phyloP scores from a whole-genome alignment of 2,797 vertebrate species.

The Gallinago nigripennis region DNA sequence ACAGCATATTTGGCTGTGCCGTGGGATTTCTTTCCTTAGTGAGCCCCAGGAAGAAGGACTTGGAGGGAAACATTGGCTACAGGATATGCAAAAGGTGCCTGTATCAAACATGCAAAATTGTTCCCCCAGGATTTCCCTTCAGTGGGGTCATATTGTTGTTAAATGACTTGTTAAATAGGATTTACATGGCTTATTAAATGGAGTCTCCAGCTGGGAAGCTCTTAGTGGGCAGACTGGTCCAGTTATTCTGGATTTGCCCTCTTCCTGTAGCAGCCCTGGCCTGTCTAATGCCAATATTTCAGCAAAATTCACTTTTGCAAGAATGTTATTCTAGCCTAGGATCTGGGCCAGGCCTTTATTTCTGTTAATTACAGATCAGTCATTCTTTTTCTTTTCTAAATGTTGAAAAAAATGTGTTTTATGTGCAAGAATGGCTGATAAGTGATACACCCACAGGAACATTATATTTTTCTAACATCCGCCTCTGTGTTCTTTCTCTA shows the following conservation, averaged over 20 bases:
- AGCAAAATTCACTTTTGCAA: conserved; percentile 15
- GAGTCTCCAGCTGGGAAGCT: conserved; percentile 38
- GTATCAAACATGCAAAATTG: background rate
- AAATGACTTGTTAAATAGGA: conserved; percentile 69
- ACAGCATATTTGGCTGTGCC: rapidly evolving
- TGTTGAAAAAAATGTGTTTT: conserved; percentile 57
- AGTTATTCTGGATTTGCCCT: conserved; percentile 34
- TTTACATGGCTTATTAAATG: conserved; percentile 55
- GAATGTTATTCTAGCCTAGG: conserved; percentile 20
- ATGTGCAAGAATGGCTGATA: conserved; percentile 61
- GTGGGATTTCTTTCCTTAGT: background rate
- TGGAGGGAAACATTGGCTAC: background rate
- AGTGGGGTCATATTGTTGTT: conserved; percentile 53
- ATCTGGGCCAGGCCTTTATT: conserved; percentile 54
- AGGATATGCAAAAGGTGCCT: background rate
- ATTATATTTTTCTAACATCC: conserved; percentile 64
- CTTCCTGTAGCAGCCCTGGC: conserved; percentile 20
- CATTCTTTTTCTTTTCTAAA: conserved; percentile 53
- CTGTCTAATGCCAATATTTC: conserved; percentile 2
- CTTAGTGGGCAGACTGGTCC: conserved; percentile 25
- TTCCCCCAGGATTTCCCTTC: conserved; percentile 42
- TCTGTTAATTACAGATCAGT: conserved; percentile 66
- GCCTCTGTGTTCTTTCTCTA: conserved; percentile 58
- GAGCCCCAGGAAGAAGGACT: background rate
- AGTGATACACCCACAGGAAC: conserved; percentile 63